Conservation (phyloP, 2,113 vertebrate genomes). For the Aegithalos caudatus region DNA sequence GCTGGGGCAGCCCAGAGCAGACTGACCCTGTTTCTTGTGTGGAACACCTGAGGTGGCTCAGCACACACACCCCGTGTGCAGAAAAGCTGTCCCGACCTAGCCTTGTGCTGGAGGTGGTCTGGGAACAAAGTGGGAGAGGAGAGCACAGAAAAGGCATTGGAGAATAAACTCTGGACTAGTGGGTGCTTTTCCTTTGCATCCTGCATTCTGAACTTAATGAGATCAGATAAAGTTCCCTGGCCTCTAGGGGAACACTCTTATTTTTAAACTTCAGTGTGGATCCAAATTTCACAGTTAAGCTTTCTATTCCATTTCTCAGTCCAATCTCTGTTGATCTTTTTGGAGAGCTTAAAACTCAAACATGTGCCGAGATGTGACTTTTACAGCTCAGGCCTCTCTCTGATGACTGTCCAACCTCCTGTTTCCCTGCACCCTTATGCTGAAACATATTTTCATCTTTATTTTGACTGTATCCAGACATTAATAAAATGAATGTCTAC, state of each 20-base stretch:
- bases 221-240: not conserved
- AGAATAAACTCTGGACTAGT: not conserved
- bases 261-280: not conserved
- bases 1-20: not conserved
- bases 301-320: not conserved
- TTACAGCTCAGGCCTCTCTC: slow-evolving; percentile 1
- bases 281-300: slow-evolving; percentile 14
- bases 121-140: not conserved
- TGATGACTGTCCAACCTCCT: slow-evolving; percentile 12
- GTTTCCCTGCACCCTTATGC: not conserved
- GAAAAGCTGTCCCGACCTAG: not conserved
- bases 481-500: slow-evolving; percentile 15
- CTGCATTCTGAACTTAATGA: not conserved
- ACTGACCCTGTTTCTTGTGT: fast-evolving
- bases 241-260: not conserved
- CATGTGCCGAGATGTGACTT: not conserved
- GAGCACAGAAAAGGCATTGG: not conserved
- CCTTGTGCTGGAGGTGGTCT: fast-evolving
- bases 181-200: not conserved
- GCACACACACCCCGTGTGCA: not conserved
- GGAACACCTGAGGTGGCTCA: not conserved
- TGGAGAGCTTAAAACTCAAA: not conserved
- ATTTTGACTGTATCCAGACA: not conserved
- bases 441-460: slow-evolving; percentile 31
- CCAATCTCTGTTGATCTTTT: not conserved